A percentile compares a stretch with the other conserved stretches of the same genome.
These are phyloP conservation scores for Equus quagga DNA, from an alignment of 2,113 vertebrate genomes.

Conservation along the genomic window DNA sequence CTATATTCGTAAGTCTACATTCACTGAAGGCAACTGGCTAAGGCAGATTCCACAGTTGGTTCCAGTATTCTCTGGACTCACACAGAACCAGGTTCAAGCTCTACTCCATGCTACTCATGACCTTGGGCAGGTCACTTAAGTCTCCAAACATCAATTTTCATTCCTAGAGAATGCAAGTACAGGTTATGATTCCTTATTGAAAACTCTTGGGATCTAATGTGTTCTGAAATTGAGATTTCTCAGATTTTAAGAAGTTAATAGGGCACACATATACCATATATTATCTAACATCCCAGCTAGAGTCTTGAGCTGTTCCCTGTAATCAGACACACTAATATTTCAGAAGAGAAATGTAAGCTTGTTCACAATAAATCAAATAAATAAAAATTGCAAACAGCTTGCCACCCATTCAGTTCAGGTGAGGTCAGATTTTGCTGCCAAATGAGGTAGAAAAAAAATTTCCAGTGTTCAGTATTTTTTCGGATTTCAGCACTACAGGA, in stretches of 20 bases:
- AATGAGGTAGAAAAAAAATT: background rate
- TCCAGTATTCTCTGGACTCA: background rate
- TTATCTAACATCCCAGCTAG: background rate
- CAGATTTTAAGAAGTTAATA: background rate
- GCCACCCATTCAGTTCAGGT: background rate
- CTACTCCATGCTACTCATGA: background rate
- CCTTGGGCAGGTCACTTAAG: background rate
- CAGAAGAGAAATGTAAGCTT: background rate
- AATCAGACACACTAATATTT: background rate
- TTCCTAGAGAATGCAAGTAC: background rate
- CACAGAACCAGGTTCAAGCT: background rate
- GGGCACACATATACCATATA: background rate
- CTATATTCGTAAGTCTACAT: background rate
- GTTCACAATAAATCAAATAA: background rate
- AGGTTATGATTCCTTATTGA: background rate
- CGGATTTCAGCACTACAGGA: background rate
- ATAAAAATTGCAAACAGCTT: background rate
- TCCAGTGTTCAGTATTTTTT: background rate
- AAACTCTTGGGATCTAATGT: background rate
- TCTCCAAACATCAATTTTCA: background rate
- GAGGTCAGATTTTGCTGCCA: background rate
- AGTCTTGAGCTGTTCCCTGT: background rate
- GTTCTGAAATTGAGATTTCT: background rate
- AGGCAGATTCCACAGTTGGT: background rate
- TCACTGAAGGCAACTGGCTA: background rate